These are phyloP conservation scores for Eretmocerus hayati DNA, from an alignment of 2,888 invertebrate genomes.

Conservation along the genomic window DNA sequence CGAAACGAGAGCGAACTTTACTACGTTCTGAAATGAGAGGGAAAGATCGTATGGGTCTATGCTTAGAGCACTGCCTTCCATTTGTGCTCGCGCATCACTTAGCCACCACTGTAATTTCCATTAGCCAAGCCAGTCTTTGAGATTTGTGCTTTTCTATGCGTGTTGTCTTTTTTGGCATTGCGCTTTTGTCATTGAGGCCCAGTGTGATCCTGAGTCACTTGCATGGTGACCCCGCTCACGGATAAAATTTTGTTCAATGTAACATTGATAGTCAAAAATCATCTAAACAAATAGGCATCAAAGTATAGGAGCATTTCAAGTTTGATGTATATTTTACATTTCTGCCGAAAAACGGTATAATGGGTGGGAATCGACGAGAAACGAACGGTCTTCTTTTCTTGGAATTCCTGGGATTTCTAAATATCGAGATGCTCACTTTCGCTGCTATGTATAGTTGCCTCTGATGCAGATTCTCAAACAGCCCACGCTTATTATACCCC, in stretches of 20 bases:
- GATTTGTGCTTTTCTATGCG: background rate
- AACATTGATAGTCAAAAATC: too few species aligned
- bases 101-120: constrained; percentile 44
- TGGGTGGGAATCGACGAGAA: background rate
- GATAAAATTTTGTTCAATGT: too few species aligned
- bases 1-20: background rate
- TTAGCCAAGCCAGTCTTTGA: constrained; percentile 31
- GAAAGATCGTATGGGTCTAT: too few species aligned
- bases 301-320: too few species aligned
- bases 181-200: too few species aligned
- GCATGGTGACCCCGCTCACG: too few species aligned
- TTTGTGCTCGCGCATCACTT: constrained; percentile 35
- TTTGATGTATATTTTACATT: too few species aligned
- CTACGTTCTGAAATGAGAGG: too few species aligned
- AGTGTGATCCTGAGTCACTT: too few species aligned
- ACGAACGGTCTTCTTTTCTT: background rate
- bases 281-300: too few species aligned
- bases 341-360: background rate
- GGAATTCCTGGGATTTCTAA: constrained; percentile 6
- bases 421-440: constrained; percentile 10
- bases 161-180: too few species aligned
- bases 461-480: background rate
- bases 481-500: constrained; percentile 5
- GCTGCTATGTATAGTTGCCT: background rate
- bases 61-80: constrained; percentile 35